Base-by-base conservation (phyloP, 2,888 invertebrate species). In the Pyralis farinalis region DNA sequence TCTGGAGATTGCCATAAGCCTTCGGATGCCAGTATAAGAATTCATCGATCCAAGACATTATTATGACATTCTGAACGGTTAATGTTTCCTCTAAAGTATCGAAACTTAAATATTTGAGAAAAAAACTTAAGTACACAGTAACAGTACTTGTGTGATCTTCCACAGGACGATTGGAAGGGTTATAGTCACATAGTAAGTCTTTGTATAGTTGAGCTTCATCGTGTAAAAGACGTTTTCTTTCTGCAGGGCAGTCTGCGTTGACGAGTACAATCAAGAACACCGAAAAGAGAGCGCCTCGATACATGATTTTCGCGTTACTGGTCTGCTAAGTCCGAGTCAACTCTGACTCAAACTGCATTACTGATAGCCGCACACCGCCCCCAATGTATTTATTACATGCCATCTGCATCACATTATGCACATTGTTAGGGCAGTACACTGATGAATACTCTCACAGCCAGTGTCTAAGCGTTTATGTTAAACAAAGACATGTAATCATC, bases 21-120 rank as follows among this genome's bases (percentile, higher is more conserved):
- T 78, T 73, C 0, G 94, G 93, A 35, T 91, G 90, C 96, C 96
- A 96, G 9, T 72, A 85, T 10, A 96, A 80, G 69, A 93, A 92
- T 51, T 93, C 92, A 62, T 96, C 96, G 34, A 71, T 72, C 82
- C 90, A 90, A 51, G 82, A 77, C 64, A 91, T 50, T 10, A 82
- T 84, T 34, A 91, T 71, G 91, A 91, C 92, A 43, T 87, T 87
- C 52, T 90, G 90, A 2, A 92, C 55, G 1, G 83, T 84, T 40
- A 93, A 75, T 0, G 77, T 83, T 67, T 88, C 87, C 65, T 88
- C 87, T 34, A 68, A 47, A 7, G 58, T 27, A 42, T 88, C 85
- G 40, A 88, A 83, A 46, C 68, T 80, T 40, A 93, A 77, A 48
- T 90, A 90, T 66, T 92, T 92, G 1, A 93, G 67, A 6, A 91